Percentiles rank a stretch among this genome's conserved stretches.
These are phyloP conservation scores for Rhamnusium bicolor DNA, from an alignment of 2,888 invertebrate genomes.

Conservation along the genomic window DNA sequence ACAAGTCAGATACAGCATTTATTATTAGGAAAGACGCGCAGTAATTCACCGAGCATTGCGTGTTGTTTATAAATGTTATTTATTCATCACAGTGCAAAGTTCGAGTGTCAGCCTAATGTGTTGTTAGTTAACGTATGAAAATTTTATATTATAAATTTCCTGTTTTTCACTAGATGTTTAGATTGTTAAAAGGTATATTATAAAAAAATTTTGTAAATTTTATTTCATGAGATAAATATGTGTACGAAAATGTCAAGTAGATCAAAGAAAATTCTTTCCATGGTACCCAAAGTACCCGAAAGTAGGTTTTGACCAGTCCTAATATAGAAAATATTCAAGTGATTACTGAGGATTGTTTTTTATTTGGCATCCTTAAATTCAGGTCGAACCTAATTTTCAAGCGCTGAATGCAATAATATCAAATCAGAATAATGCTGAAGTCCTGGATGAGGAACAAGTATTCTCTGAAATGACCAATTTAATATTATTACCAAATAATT, in stretches of 20 bases:
- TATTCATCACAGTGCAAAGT: no score
- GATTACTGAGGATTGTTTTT: not conserved
- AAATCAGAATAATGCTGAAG: not conserved
- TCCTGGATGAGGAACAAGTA: no score
- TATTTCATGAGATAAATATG: not conserved
- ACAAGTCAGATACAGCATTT: no score
- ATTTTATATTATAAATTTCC: no score
- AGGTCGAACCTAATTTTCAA: not conserved
- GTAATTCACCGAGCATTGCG: no score
- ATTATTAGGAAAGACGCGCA: not conserved
- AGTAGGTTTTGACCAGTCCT: not conserved
- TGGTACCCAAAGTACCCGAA: not conserved
- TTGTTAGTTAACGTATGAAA: no score
- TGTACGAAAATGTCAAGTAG: not conserved
- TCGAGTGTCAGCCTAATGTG: no score
- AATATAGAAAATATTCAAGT: not conserved
- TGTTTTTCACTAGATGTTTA: not conserved
- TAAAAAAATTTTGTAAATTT: not conserved
- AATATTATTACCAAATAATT: no score
- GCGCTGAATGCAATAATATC: not conserved
- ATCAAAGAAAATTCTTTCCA: not conserved
- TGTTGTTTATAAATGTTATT: no score
- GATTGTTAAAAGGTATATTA: not conserved
- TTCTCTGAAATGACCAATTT: no score
- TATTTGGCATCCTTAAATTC: not conserved